Evolutionary conservation across 2,888 invertebrate species (phyloP).

Genomic region (Mimumesa dahlbomi): DNA sequence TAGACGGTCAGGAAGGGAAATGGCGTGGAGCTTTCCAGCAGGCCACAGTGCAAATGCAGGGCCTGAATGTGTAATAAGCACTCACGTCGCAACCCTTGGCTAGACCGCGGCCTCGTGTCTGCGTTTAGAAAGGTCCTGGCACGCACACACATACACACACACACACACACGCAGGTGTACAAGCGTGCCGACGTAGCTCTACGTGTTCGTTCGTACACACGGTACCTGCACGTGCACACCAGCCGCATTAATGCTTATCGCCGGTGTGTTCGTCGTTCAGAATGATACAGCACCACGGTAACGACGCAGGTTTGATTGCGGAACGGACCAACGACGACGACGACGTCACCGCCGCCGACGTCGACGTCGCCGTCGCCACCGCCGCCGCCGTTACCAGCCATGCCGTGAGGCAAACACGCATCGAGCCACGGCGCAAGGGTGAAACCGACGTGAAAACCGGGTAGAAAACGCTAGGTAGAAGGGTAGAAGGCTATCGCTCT

Average conservation of each 20-base stretch:
- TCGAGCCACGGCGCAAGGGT: constrained; percentile 15
- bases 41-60: constrained; percentile 64
- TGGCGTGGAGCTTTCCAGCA: constrained; percentile 48
- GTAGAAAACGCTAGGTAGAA: constrained; percentile 36
- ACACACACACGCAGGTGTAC: neutral
- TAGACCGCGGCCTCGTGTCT: constrained; percentile 56
- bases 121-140: constrained; percentile 72
- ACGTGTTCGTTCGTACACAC: neutral
- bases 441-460: constrained; percentile 31
- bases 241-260: constrained; percentile 20
- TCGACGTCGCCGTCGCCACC: constrained; percentile 20
- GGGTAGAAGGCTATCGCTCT: constrained; percentile 56
- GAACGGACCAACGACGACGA: constrained; percentile 53
- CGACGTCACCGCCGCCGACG: constrained; percentile 19
- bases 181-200: neutral
- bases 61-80: constrained; percentile 77
- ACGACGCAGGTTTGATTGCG: constrained; percentile 66
- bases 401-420: constrained; percentile 62
- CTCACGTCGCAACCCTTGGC: constrained; percentile 69
- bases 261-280: constrained; percentile 18
- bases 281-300: constrained; percentile 49
- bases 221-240: constrained; percentile 14
- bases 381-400: constrained; percentile 26
- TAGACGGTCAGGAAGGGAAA: constrained; percentile 22
- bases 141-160: constrained; percentile 12